Evolutionary conservation across 2,797 vertebrate species (phyloP), one percentile per base, ranked within the genome.

Genomic region (Pseudomugil tenellus): DNA sequence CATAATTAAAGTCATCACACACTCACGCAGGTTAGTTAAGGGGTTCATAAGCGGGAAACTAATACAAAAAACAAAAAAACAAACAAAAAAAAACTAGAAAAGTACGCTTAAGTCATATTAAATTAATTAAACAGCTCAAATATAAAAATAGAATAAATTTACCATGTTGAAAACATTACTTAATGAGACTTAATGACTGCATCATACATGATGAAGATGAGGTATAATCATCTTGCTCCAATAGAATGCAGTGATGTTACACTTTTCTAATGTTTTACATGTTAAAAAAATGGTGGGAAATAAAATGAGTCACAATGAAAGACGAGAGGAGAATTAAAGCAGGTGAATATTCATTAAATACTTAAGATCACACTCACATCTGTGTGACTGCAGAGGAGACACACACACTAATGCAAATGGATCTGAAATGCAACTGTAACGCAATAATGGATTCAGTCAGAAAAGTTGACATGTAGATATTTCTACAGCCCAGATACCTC

Each of bases 1-100:
- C 96, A 96, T 66, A 80, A 88, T 93, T 92, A 91, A 91, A 89
- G 84, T 81, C 82, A 79, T 75, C 87, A 82, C 89, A 86, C 89
- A 90, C 79, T 66, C 91, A 88, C 84, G 89, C 89, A 62, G 80
- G 89, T 88, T 84, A 89, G 81, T 80, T 82, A 35, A 63, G 79
- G 84, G 76, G 80, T 89, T 86, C 91, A 83, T 58, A 87, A 77
- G 77, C 75, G 67, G 67, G 65, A 68, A 81, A 69, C n/a, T 37
- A 76, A 43, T n/a, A 41, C 8, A 6, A 43, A 43, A n/a, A 14
- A 19, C n/a, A 6, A 9, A 43, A 43, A 17, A 4, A 39, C 6
- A 39, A 41, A 8, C 4, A 77, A 66, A 46, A 60, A 67, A 17
- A 67, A 46, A 60, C n/a, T n/a, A 65, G 19, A 66, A 73, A n/a